Conservation (phyloP, 1,140 invertebrate species). For the Calliphora vicina region DNA sequence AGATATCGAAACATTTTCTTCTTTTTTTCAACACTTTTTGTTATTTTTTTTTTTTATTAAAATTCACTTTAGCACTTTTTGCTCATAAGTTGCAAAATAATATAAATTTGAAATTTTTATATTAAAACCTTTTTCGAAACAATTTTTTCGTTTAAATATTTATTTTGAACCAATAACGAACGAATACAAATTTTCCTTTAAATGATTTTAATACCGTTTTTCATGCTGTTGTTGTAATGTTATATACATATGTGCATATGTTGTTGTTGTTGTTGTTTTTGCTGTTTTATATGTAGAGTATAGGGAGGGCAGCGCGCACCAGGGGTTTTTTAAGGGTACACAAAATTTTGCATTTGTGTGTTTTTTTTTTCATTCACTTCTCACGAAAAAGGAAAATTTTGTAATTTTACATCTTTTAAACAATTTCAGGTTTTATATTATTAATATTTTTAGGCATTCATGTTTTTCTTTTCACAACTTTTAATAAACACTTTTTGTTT, state of each 20-base stretch:
- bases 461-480: too few species aligned
- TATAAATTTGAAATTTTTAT: background rate
- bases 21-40: background rate
- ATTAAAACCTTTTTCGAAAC: background rate
- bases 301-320: conserved; percentile 32
- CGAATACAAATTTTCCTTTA: background rate
- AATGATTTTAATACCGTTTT: background rate
- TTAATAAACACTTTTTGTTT: too few species aligned
- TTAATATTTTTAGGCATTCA: too few species aligned
- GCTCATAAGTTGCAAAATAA: background rate
- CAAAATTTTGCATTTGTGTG: conserved; percentile 32
- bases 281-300: background rate
- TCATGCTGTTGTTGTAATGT: background rate
- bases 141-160: background rate
- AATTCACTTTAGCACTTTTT: background rate
- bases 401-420: background rate
- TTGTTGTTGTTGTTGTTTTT: background rate
- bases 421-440: too few species aligned
- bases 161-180: background rate
- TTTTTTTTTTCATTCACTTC: conserved; percentile 17
- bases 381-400: background rate
- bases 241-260: too few species aligned
- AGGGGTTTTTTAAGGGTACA: conserved; percentile 34
- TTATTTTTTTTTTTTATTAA: background rate
- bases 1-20: conserved; percentile 26